Evolutionary conservation across 2,797 vertebrate species (phyloP), one percentile per base, ranked within the genome.

Genomic region (Pachyuromys duprasi): DNA sequence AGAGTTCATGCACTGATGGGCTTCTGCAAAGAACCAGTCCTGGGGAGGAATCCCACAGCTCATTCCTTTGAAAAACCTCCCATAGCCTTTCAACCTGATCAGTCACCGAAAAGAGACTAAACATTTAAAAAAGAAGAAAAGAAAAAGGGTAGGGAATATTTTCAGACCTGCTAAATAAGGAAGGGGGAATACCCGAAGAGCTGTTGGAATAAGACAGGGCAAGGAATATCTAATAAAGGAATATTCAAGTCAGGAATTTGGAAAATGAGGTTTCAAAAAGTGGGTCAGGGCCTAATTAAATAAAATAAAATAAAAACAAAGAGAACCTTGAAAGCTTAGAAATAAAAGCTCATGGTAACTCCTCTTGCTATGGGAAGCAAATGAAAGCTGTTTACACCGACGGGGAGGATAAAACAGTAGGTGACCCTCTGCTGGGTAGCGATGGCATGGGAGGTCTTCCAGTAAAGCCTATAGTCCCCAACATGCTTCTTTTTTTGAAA

Each of bases 151-250:
- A 6, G 9, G 12, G 28, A 81, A 62, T 92, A 62, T 95, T 88
- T 95, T 92, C 31, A 74, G 15, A 88, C 24, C 33, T 84, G 7
- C 26, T 69, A 57, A 80, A 78, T 57, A 74, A 0, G 86, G 15
- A 97, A 53, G 22, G 72, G 42, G 55, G 42, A 91, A 75, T 53
- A 86, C 26, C 26, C n/a, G 83, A 65, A 93, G 36, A 90, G 2
- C n/a, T 20, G 55, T 87, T 92, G 69, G 63, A 31, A 63, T 55
- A 84, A 28, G 31, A 63, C 45, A 79, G 15, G n/a, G 74, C 60
- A 88, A 94, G 60, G 65, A 92, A 91, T 79, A 17, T 95, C 94
- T 93, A 87, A 83, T 83, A 79, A 79, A 92, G 84, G 55, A 92
- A 90, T 78, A 70, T 94, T 94, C 76, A 88, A 42, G 20, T 88